Evolutionary conservation across 1,140 invertebrate genomes (phyloP), one percentile per base, ranked within the genome.

Genomic region (Tetramorium simillimum): DNA sequence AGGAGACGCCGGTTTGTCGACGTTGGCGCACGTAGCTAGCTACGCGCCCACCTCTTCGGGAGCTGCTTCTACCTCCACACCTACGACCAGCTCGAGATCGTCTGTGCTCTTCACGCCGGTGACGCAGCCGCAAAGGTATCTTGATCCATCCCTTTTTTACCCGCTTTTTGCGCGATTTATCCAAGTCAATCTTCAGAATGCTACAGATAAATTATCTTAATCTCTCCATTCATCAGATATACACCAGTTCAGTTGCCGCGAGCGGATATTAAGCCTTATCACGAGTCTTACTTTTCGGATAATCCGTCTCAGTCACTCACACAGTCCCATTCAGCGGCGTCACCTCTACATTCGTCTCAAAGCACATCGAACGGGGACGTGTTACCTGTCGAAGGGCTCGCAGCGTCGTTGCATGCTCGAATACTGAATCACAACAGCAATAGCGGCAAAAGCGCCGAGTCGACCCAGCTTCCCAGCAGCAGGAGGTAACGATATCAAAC

Each of bases 391-490:
- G 95, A 96, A 96, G 97, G 98, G 37, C 92, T 98, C 56, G 98
- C 98, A n/a, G 98, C 97, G 53, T 97, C 97, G 46, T 93, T 98
- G 69, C 97, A 98, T 91, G 97, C 97, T 62, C 96, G 97, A 90
- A 97, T 98, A 88, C 94, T 98, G n/a, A 95, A 96, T 86, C 96
- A 95, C 87, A 94, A 94, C 76, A 94, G 89, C 86, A 91, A 90
- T 82, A 93, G 60, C 89, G 89, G 67, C 9, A 94, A 95, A 92
- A 90, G n/a, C n/a, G n/a, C 51, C 80, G 93, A 94, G 7, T 28
- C 84, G 58, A 87, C 58, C n/a, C n/a, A n/a, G 69, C 86, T 90
- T 80, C 65, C 88, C 72, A 89, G 77, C 24, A 89, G 37, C 85
- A 92, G 92, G 92, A 94, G 93, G 92, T 94, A 90, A n/a, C 24